Base-by-base conservation (phyloP, 2,113 vertebrate species). In the Phalacrocorax aristotelis region DNA sequence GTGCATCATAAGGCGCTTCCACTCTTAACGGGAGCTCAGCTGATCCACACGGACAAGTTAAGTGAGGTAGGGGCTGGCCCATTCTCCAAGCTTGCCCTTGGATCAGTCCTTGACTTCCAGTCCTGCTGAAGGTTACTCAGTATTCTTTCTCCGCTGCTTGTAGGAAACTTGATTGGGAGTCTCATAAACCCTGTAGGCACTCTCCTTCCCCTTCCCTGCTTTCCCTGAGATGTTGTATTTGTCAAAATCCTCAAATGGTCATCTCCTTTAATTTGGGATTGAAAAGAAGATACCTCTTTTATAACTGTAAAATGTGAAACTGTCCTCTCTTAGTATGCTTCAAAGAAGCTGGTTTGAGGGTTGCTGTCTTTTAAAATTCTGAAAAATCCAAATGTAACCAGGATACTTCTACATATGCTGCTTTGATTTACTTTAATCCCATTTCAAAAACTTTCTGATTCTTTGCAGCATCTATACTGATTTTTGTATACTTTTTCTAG, bases 1-100 rank as follows among this genome's bases (percentile, higher is more conserved):
- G 92, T 98, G 97, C 98, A 98, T 98, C 98, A 97, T 98, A 98
- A 98, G 98, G 94, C 98, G 92, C 97, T 98, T 98, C 98, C 98
- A 97, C 98, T 98, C 98, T 98, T 98, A 98, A 76, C 97, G 97
- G 98, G 98, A 98, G 98, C 98, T 98, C 98, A 98, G 98, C 98
- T 98, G 98, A 98, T 98, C 97, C 98, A 98, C 97, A 97, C 96
- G 97, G 98, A 98, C 98, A 98, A 98, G 98, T 98, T 98, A 96
- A 98, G 98, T 97, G 98, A 98, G 98, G 98, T 98, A 98, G 98
- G 98, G 98, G 97, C 98, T 97, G 98, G 97, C 95, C 92, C 94
- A 21, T 97, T 97, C 98, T 98, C 98, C 97, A 98, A 97, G 98
- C 97, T 97, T 92, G 97, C 97, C 97, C 97, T 98, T 95, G 98